Percentiles rank a stretch among this genome's conserved stretches.
Conservation (phyloP, 2,888 invertebrate species). For the Epinotia bilunana region DNA sequence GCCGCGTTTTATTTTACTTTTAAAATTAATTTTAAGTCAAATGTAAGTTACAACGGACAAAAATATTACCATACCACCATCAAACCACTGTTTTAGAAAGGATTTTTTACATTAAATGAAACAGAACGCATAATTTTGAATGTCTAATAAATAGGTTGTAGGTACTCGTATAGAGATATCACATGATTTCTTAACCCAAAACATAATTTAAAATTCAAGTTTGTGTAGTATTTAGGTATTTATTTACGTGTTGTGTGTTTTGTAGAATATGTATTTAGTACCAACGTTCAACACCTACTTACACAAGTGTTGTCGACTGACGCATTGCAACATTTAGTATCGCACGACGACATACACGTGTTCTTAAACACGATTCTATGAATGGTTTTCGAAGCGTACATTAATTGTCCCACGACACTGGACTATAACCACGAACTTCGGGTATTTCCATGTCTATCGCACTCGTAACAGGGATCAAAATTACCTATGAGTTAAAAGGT, state of each 20-base stretch:
- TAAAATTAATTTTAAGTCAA: too few species aligned
- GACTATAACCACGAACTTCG: neutral
- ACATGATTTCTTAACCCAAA: neutral
- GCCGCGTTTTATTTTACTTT: too few species aligned
- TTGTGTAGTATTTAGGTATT: neutral
- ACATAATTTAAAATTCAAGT: neutral
- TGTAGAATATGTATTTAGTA: constrained; percentile 5
- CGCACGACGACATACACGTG: constrained; percentile 5
- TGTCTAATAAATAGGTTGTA: too few species aligned
- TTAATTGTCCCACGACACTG: constrained; percentile 20
- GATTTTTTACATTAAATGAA: too few species aligned
- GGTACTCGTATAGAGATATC: neutral
- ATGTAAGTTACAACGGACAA: too few species aligned
- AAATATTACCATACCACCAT: too few species aligned
- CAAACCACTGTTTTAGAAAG: too few species aligned
- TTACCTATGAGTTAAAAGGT: constrained; percentile 3
- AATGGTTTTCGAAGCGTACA: constrained; percentile 28
- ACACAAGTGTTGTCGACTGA: constrained; percentile 13
- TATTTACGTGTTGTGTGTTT: neutral
- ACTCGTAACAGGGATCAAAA: neutral
- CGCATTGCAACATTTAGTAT: constrained; percentile 9
- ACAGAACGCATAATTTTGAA: too few species aligned
- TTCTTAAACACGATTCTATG: constrained; percentile 11
- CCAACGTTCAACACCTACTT: constrained; percentile 7
- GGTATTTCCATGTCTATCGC: too few species aligned